Evolutionary conservation across 2,113 vertebrate species (phyloP).

Genomic region (Hassar affinis): DNA sequence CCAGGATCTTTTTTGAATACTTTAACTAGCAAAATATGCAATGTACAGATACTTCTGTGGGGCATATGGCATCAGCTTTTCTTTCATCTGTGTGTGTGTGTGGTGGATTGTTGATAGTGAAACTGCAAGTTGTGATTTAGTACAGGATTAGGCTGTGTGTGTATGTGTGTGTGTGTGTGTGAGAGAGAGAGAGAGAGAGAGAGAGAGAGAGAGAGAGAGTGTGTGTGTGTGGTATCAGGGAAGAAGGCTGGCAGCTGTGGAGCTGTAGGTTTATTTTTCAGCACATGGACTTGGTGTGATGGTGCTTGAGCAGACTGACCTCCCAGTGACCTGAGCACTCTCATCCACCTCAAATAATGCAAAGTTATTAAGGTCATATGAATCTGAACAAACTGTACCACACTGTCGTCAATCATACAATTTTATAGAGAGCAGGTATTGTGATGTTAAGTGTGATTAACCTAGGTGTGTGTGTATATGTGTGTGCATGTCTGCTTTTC

Average conservation of each 20-base stretch:
- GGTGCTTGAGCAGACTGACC: constrained; percentile 6
- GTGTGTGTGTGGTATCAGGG: constrained; percentile 14
- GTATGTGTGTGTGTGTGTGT: neutral
- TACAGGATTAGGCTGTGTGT: neutral
- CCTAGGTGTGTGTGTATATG: constrained; percentile 3
- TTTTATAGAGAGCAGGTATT: neutral
- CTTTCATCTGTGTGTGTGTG: neutral
- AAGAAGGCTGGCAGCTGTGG: constrained; percentile 59
- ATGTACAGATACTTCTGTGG: neutral
- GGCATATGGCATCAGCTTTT: neutral
- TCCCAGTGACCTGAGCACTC: constrained; percentile 11
- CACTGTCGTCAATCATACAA: neutral
- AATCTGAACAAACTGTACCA: neutral
- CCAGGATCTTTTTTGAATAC: neutral
- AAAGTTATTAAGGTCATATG: neutral
- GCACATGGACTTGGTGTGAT: constrained; percentile 35
- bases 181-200: no score
- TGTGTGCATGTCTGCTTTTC: constrained; percentile 4
- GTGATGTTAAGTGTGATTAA: neutral
- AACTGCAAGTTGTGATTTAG: neutral
- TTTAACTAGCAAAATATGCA: neutral
- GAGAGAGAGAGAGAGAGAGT: no score
- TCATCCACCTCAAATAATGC: neutral
- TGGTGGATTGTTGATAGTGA: neutral
- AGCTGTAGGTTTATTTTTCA: constrained; percentile 59